Percentiles rank a stretch among this genome's conserved stretches.
Conservation (phyloP, 1,140 invertebrate species). For the Choristoneura fumiferana region DNA sequence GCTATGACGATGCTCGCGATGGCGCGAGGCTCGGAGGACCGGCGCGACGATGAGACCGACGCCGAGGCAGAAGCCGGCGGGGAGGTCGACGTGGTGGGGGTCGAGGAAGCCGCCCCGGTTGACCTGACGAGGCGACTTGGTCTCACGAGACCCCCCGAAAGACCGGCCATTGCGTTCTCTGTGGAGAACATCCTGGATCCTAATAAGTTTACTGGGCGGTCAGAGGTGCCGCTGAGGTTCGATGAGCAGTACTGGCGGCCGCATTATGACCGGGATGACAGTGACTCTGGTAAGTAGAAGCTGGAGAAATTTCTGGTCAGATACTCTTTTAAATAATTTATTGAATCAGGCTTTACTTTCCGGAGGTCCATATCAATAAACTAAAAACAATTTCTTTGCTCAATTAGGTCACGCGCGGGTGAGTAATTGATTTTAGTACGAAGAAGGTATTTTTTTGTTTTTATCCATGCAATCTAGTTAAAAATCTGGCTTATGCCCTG, state of each 20-base stretch:
- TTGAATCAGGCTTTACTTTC: too few relatives aligned
- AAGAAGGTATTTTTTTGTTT: too few relatives aligned
- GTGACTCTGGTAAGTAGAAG: conserved; percentile 77
- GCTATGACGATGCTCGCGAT: conserved; percentile 76
- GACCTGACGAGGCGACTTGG: conserved; percentile 63
- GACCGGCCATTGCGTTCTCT: conserved; percentile 85
- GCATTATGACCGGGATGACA: conserved; percentile 78
- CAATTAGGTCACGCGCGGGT: too few relatives aligned
- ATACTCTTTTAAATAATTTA: too few relatives aligned
- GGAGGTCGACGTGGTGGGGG: conserved; percentile 69
- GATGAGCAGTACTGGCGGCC: conserved; percentile 81
- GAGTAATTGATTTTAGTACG: too few relatives aligned
- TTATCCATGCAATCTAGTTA: too few relatives aligned
- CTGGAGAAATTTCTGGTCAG: too few relatives aligned
- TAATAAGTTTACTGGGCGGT: conserved; percentile 90
- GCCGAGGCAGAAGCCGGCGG: conserved; percentile 52
- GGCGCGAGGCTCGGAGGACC: conserved; percentile 66
- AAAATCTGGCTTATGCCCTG: too few relatives aligned
- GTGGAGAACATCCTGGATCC: conserved; percentile 95
- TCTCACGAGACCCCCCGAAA: conserved; percentile 60
- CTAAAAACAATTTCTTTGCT: too few relatives aligned
- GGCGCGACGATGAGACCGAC: conserved; percentile 53
- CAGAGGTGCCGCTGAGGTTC: conserved; percentile 57
- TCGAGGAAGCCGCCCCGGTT: conserved; percentile 68
- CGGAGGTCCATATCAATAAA: too few relatives aligned